Evolutionary conservation across 2,113 vertebrate species (phyloP).

Genomic region (Heloderma charlesbogerti): DNA sequence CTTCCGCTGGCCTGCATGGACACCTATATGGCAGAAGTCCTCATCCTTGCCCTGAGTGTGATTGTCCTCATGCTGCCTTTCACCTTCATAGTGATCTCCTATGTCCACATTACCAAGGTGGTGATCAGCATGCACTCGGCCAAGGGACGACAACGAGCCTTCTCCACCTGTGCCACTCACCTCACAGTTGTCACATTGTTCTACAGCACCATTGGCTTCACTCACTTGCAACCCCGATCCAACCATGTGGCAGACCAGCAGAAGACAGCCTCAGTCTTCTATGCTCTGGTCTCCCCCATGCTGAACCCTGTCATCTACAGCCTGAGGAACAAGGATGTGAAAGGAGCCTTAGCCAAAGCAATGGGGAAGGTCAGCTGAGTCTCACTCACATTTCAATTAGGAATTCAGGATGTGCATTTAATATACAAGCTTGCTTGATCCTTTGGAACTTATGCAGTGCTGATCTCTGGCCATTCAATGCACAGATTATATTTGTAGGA

Average conservation of each 20-base stretch:
- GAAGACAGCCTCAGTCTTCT: slow-evolving; percentile 15
- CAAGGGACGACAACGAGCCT: not conserved
- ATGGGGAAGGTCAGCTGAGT: not conserved
- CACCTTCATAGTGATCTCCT: slow-evolving; percentile 50
- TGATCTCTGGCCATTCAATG: not conserved
- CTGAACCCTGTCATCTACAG: slow-evolving; percentile 10
- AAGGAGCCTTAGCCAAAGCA: not conserved
- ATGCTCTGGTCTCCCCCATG: slow-evolving; percentile 13
- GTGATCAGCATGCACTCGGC: not conserved
- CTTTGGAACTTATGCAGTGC: not conserved
- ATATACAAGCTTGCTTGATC: not conserved
- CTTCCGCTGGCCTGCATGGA: slow-evolving; percentile 41
- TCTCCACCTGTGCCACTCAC: slow-evolving; percentile 17
- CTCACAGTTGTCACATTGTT: slow-evolving; percentile 1
- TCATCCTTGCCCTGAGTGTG: slow-evolving; percentile 48
- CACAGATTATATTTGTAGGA: not conserved
- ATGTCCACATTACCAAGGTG: slow-evolving; percentile 37
- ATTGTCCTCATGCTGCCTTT: slow-evolving; percentile 43
- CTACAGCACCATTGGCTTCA: slow-evolving; percentile 16
- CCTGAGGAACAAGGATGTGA: slow-evolving; percentile 2
- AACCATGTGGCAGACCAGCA: not conserved
- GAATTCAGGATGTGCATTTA: not conserved
- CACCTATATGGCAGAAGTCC: slow-evolving; percentile 24
- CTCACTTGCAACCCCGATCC: not conserved
- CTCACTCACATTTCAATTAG: not conserved